Base-by-base conservation (phyloP, 1,140 invertebrate species). In the Musca vetustissima region DNA sequence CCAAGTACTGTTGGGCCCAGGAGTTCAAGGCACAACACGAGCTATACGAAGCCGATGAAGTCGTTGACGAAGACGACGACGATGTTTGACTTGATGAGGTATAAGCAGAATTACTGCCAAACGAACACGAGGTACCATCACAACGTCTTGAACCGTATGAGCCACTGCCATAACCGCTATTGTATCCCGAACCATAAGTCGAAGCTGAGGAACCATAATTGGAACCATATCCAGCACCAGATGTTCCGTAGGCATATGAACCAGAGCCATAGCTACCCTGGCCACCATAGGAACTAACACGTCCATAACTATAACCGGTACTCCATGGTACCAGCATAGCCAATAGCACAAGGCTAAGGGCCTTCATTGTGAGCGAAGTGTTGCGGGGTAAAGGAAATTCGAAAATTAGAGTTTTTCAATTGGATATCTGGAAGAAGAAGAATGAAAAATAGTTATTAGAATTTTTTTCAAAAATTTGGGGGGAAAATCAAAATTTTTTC, bases 1-100 rank as follows among this genome's bases (percentile, higher is more conserved):
- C 68, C 14, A 74, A 72, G 21, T 81, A 75, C 0, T 28, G 50
- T 3, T 74, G 73, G 21, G 72, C 79, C 76, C 77, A 81, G 55
- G 68, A 66, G 24, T 61, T 77, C 1, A 80, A 52, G 15, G 70
- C 22, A 19, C 70, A 72, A 24, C 70, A 72, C 0, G 28, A 28
- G 11, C 47, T 22, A 19, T 49, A 25, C 6, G 24, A 48, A 21
- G 11, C 15, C 2, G 28, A 21, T 11, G 59, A 53, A 14, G 43
- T 14, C 9, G 43, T 17, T 2, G 70, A 66, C 13, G 49, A 19
- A 0, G 67, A 66, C 2, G 52, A 22, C 1, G 25, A 50, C 4
- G 36, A 61, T 7, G 64, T 28, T 15, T 66, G 59, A 9, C 61
- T 43, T 49, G n/a, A n/a, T 36, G 59, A 67, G n/a, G 64, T 43